These are phyloP conservation scores for Trachythela sp. DNA, from an alignment of 64 coral and sea anemone genomes.

Conservation along the genomic window DNA sequence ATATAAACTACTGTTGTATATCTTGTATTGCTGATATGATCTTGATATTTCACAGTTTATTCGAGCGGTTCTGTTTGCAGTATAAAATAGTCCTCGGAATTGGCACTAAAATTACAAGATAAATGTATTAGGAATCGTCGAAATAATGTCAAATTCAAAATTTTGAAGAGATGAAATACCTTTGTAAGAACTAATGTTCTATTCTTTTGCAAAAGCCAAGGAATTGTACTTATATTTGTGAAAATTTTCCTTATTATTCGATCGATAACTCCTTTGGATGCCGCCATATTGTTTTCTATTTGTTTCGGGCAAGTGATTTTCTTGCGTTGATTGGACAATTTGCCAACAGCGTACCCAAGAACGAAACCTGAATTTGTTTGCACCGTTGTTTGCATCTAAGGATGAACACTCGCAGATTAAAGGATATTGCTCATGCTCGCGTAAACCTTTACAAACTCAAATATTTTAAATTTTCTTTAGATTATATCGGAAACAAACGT, in stretches of 20 bases:
- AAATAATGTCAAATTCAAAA: neutral
- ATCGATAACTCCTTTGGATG: neutral
- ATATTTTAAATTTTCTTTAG: no score
- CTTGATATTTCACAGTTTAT: neutral
- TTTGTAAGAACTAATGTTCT: neutral
- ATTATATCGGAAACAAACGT: no score
- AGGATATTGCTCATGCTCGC: no score
- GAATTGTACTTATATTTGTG: neutral
- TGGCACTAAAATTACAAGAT: neutral
- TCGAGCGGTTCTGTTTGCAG: neutral
- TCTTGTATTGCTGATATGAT: neutral
- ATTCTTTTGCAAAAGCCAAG: neutral
- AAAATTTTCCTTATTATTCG: neutral
- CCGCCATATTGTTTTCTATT: neutral
- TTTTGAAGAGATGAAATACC: neutral
- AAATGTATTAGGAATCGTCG: neutral
- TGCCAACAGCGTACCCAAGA: slow-evolving; percentile 20
- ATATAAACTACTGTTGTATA: neutral
- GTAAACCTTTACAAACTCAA: no score
- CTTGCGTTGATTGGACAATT: neutral
- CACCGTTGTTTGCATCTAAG: no score
- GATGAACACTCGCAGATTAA: no score
- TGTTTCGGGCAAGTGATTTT: neutral
- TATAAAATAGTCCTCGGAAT: neutral
- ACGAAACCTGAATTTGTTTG: neutral